Conservation (phyloP, 2,888 invertebrate species). For the Acanthosoma haemorrhoidale region DNA sequence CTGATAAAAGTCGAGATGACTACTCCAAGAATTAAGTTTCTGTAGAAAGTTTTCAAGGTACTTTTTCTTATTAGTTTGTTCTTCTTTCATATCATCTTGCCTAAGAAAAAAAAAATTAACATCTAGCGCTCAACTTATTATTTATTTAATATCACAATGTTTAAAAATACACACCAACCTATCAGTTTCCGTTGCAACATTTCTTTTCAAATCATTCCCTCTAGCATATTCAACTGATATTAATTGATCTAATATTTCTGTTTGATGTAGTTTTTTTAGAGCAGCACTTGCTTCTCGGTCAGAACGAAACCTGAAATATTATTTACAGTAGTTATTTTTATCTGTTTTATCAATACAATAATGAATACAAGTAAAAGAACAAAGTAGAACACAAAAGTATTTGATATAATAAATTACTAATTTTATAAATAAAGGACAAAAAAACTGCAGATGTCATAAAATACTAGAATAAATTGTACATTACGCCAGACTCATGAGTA, state of each 20-base stretch:
- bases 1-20: slow-evolving; percentile 61
- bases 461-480: too few relatives aligned
- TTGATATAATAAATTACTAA: too few relatives aligned
- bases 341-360: too few relatives aligned
- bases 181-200: neutral
- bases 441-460: too few relatives aligned
- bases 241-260: slow-evolving; percentile 61
- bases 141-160: neutral
- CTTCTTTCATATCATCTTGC: slow-evolving; percentile 38
- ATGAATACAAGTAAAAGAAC: too few relatives aligned
- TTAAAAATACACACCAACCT: neutral
- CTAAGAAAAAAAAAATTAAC: slow-evolving; percentile 37
- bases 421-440: too few relatives aligned
- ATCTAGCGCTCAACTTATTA: too few relatives aligned
- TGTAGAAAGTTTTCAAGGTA: slow-evolving; percentile 49
- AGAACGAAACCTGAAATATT: slow-evolving; percentile 52
- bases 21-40: slow-evolving; percentile 57
- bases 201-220: slow-evolving; percentile 38
- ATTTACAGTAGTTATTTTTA: too few relatives aligned
- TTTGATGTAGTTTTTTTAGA: slow-evolving; percentile 65
- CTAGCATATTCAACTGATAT: slow-evolving; percentile 65
- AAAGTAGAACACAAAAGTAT: too few relatives aligned
- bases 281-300: slow-evolving; percentile 60
- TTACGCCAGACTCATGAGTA: too few relatives aligned
- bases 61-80: slow-evolving; percentile 38